Evolutionary conservation across 2,797 vertebrate species (phyloP).

Genomic region (Danio tinwini): DNA sequence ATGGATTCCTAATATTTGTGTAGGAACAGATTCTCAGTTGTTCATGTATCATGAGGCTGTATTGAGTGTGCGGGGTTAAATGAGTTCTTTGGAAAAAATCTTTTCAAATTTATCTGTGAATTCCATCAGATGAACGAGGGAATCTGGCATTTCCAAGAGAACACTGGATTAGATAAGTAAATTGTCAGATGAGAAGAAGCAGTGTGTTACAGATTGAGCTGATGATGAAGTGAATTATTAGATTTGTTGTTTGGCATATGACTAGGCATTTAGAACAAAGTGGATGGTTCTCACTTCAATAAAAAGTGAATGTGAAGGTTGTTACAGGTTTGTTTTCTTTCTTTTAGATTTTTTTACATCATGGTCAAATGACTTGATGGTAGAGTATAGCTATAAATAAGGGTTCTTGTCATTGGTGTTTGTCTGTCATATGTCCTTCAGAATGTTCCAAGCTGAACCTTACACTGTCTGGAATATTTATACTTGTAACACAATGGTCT

Average conservation of each 20-base stretch:
- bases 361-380: neutral
- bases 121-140: neutral
- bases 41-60: neutral
- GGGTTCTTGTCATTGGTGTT: neutral
- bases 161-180: constrained; percentile 15
- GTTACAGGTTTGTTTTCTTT: neutral
- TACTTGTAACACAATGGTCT: neutral
- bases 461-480: neutral
- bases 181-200: neutral
- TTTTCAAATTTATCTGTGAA: neutral
- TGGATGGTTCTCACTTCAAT: neutral
- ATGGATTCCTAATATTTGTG: neutral
- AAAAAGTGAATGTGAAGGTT: neutral
- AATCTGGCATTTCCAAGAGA: constrained; percentile 3
- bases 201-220: neutral
- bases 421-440: neutral
- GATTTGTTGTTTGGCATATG: neutral
- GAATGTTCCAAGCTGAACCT: constrained; percentile 2
- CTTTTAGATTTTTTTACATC: neutral
- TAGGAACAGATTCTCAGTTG: neutral
- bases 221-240: neutral
- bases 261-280: neutral
- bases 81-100: neutral
- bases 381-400: neutral
- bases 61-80: neutral